Evolutionary conservation across 2,888 invertebrate species (phyloP).

Genomic region (Liodrosophila aerea): DNA sequence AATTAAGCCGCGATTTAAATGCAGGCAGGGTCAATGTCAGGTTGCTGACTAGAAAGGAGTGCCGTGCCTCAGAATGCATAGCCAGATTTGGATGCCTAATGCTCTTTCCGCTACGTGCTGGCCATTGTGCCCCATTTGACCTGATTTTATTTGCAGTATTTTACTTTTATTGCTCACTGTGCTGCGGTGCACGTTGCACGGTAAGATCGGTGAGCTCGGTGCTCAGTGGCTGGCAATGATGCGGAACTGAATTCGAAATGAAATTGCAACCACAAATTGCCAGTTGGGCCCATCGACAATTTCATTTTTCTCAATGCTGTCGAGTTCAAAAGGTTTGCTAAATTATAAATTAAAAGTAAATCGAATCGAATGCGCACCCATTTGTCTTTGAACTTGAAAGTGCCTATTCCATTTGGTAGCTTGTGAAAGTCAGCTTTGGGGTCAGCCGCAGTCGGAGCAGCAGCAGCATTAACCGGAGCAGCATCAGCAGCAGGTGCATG

Average conservation of each 20-base stretch:
- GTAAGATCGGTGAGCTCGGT: constrained; percentile 13
- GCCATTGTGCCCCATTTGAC: constrained; percentile 72
- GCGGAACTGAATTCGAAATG: constrained; percentile 73
- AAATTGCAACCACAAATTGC: constrained; percentile 76
- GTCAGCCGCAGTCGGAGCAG: constrained; percentile 33
- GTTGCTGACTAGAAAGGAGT: constrained; percentile 58
- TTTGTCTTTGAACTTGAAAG: constrained; percentile 75
- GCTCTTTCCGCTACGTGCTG: constrained; percentile 51
- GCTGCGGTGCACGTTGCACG: constrained; percentile 16
- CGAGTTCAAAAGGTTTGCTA: constrained; percentile 73
- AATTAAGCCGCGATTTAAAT: constrained; percentile 71
- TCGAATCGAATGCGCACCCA: constrained; percentile 73
- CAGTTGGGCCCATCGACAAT: constrained; percentile 61
- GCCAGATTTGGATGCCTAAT: constrained; percentile 51
- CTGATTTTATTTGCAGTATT: constrained; percentile 75
- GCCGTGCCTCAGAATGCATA: too few relatives aligned
- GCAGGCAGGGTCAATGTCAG: constrained; percentile 66
- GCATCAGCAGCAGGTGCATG: constrained; percentile 58
- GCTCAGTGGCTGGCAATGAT: constrained; percentile 51
- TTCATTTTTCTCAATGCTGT: constrained; percentile 67
- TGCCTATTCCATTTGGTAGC: constrained; percentile 34
- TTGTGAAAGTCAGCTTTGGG: constrained; percentile 68
- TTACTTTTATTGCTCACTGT: constrained; percentile 75
- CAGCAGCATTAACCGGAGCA: constrained; percentile 11
- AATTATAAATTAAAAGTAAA: constrained; percentile 79